Percentiles rank a stretch among this genome's conserved stretches.
Conservation (phyloP, 1,140 invertebrate species). For the Lucilia sericata region DNA sequence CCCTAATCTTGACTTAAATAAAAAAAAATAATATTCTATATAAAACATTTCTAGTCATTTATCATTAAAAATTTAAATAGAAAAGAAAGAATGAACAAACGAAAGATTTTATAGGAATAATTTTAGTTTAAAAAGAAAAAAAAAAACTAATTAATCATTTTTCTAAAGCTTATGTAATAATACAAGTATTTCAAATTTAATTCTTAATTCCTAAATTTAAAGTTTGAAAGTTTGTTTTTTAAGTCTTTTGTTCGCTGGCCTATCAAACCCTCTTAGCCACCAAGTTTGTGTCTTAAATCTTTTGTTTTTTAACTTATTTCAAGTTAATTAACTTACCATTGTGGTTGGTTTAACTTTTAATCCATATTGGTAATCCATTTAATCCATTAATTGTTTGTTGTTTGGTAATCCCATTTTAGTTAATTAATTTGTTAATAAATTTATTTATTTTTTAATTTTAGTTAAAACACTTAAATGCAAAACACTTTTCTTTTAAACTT, state of each 20-base stretch:
- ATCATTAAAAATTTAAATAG: not conserved
- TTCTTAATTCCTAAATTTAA: not conserved
- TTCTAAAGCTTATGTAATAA: not conserved
- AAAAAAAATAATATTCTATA: not conserved
- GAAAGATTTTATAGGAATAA: not conserved
- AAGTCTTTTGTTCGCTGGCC: conserved; percentile 24
- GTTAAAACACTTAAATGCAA: not conserved
- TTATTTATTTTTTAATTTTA: not conserved
- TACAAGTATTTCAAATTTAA: not conserved
- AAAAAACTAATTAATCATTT: conserved; percentile 8
- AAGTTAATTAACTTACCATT: conserved; percentile 34
- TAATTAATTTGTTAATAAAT: too few relatives aligned
- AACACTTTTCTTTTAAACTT: not conserved
- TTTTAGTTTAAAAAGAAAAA: not conserved
- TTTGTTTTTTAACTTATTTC: not conserved
- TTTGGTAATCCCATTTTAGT: conserved; percentile 14
- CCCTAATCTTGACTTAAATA: not conserved
- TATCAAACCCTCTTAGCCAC: not conserved
- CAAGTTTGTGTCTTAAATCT: conserved; percentile 14
- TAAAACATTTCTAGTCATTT: not conserved
- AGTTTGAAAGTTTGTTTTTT: not conserved
- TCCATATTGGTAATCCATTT: conserved; percentile 27
- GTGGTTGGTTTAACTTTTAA: not conserved
- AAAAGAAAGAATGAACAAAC: not conserved
- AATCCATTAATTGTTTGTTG: not conserved